phyloP scores from a whole-genome alignment of 2,797 vertebrate species.

The Parotocinclus haroldoi region DNA sequence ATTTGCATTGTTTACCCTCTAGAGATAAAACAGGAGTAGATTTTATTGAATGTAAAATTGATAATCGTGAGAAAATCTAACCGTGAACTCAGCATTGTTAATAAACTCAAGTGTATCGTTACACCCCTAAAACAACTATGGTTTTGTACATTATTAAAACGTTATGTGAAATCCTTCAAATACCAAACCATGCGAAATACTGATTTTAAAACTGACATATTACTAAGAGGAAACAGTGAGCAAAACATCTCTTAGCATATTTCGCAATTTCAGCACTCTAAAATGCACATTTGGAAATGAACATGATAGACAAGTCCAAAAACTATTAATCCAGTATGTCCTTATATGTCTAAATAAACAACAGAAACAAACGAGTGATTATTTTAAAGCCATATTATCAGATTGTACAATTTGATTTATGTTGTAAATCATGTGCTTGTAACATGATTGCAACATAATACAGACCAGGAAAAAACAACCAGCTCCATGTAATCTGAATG shows the following conservation, averaged over 20 bases:
- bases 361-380: no score
- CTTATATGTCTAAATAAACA: not conserved
- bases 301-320: not conserved
- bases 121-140: no score
- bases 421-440: not conserved
- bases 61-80: no score
- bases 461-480: conserved; percentile 4
- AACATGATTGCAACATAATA: not conserved
- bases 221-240: not conserved
- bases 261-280: conserved; percentile 2
- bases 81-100: no score
- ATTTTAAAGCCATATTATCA: no score
- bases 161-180: conserved; percentile 24
- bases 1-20: no score
- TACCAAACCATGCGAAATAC: conserved; percentile 29
- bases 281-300: not conserved
- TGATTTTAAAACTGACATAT: conserved; percentile 19
- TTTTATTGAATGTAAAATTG: no score
- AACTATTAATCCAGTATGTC: not conserved
- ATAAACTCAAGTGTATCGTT: no score
- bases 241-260: not conserved
- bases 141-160: conserved; percentile 11
- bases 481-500: conserved; percentile 1
- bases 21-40: no score
- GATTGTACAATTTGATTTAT: not conserved